Conservation (phyloP, 2,888 invertebrate genomes). For the Macrosiphum euphorbiae region DNA sequence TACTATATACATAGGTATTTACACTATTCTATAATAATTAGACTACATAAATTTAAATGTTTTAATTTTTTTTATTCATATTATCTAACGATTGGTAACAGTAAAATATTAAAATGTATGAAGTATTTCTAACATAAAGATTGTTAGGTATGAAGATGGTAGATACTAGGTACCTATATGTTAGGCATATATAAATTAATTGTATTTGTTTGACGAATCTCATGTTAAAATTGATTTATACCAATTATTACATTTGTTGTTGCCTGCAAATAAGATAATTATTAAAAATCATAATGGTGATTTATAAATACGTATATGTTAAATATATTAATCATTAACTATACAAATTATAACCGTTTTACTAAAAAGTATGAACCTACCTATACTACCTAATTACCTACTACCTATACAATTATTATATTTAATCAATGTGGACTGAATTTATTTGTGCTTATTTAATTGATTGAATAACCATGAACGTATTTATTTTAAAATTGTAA, state of each 20-base stretch:
- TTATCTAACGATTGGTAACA: background rate
- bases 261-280: background rate
- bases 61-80: background rate
- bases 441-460: too few species aligned
- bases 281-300: background rate
- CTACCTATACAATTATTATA: too few species aligned
- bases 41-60: background rate
- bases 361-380: background rate
- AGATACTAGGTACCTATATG: background rate
- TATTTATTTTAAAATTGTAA: too few species aligned
- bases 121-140: background rate
- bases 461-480: too few species aligned
- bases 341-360: background rate
- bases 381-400: too few species aligned
- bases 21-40: background rate
- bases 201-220: background rate
- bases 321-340: background rate
- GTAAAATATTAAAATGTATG: background rate
- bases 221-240: background rate
- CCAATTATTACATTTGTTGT: background rate
- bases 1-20: background rate
- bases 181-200: background rate
- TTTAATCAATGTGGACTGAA: too few species aligned
- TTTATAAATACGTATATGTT: too few species aligned
- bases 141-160: too few species aligned